phyloP scores from a whole-genome alignment of 2,888 invertebrate genomes.

The Diploptera punctata region DNA sequence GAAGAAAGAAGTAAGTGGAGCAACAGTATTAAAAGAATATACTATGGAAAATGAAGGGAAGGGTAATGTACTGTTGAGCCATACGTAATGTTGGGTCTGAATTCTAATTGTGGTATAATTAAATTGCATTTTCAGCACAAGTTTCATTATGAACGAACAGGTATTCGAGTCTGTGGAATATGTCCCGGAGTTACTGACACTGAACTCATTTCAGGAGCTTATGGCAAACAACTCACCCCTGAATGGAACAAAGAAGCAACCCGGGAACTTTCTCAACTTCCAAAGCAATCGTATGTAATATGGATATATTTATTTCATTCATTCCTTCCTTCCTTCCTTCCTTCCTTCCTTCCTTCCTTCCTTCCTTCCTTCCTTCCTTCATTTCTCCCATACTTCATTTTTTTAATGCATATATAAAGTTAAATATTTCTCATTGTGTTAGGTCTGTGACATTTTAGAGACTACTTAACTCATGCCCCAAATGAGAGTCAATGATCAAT shows the following conservation, averaged over 20 bases:
- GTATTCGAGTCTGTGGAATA: constrained; percentile 60
- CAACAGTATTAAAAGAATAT: no score
- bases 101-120: no score
- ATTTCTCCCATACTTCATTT: neutral
- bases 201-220: constrained; percentile 49
- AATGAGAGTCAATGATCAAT: no score
- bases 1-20: no score
- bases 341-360: neutral
- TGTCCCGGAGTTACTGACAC: constrained; percentile 63
- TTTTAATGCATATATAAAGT: no score
- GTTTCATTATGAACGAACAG: constrained; percentile 56
- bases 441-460: no score
- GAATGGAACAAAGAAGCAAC: constrained; percentile 45
- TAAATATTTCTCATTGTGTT: no score
- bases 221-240: constrained; percentile 47
- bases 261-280: constrained; percentile 45
- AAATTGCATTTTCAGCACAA: constrained; percentile 3
- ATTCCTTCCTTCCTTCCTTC: neutral
- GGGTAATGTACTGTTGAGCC: no score
- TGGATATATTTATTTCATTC: neutral
- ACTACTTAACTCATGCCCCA: no score
- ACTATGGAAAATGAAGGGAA: no score
- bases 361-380: neutral
- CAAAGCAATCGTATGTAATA: constrained; percentile 51
- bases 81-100: no score